Evolutionary conservation across 2,797 vertebrate species (phyloP), one percentile per base, ranked within the genome.

Genomic region (Thunnus albacares): DNA sequence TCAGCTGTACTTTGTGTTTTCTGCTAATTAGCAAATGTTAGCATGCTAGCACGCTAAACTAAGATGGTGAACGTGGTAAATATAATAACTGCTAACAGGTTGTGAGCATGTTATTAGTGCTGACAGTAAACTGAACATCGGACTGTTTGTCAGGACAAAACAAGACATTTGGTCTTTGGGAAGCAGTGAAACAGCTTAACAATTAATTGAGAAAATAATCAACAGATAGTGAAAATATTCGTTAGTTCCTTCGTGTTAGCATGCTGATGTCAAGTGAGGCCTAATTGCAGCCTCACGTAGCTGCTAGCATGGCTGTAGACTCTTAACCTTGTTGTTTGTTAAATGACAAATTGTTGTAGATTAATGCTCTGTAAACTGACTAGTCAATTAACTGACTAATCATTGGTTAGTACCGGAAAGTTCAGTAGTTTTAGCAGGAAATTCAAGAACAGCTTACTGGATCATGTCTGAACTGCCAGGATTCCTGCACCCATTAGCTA

Each of bases 21-120:
- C 13, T 43, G 41, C 41, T 43, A 43, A 43, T 43, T 13, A 14
- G 41, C 41, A 43, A 43, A 4, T 24, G 6, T 35, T 47, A 56
- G 41, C 17, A 13, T 0, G 0, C 28, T 9, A 33, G 41, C 17
- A 13, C 0, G 0, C 28, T 9, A 33, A 47, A 20, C n/a, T 22
- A 35, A 52, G 6, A 10, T 52, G 0, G 26, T 35, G 12, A 33
- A 14, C 8, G 5, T 22, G 7, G 2, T 14, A 14, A 41, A 30
- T 2, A 20, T 14, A n/a, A 1, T 33, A 4, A 13, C 18, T 43
- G 2, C 11, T 26, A 4, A 45, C 17, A 20, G 41, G 18, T 20
- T 24, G 24, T 24, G 24, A 24, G 18, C 26, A 61, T 35, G 22
- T 63, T 43, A 63, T 24, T 35, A 26, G 22, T 47, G 45, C 17